phyloP scores from a whole-genome alignment of 2,113 vertebrate species.

The Egretta garzetta region DNA sequence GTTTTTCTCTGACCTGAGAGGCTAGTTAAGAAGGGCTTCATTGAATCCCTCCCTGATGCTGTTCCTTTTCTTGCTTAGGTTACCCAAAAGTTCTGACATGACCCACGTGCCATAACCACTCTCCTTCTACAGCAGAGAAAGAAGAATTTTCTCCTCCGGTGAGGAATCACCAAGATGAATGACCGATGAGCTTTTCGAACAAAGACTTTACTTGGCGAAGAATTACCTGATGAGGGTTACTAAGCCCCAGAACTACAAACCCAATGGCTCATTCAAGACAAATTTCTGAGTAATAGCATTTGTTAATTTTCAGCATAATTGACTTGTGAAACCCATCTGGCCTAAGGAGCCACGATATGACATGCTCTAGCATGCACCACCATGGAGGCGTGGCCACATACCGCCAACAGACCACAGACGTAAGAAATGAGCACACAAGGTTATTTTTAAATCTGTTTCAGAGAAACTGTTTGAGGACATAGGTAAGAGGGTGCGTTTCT shows the following conservation, averaged over 20 bases:
- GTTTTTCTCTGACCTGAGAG: not conserved
- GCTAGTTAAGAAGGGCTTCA: not conserved
- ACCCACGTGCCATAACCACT: rapidly evolving
- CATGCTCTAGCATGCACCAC: not conserved
- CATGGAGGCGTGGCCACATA: not conserved
- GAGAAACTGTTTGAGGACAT: not conserved
- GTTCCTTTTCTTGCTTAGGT: not conserved
- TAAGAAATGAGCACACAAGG: not conserved
- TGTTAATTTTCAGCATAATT: not conserved
- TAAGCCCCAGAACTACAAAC: not conserved
- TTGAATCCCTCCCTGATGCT: not conserved
- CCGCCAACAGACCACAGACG: not conserved
- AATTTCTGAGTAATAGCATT: not conserved
- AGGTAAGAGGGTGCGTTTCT: not conserved
- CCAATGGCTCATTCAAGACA: not conserved
- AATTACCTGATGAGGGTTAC: not conserved
- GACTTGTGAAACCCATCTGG: not conserved
- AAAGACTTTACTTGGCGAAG: not conserved
- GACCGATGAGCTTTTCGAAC: not conserved
- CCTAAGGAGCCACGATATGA: rapidly evolving
- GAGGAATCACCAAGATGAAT: not conserved
- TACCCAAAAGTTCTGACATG: not conserved
- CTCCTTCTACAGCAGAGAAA: not conserved
- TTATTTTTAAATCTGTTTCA: slow-evolving; percentile 1
- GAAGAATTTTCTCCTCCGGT: not conserved